phyloP scores from a whole-genome alignment of 1,140 invertebrate species.

The Drosophila tristis region DNA sequence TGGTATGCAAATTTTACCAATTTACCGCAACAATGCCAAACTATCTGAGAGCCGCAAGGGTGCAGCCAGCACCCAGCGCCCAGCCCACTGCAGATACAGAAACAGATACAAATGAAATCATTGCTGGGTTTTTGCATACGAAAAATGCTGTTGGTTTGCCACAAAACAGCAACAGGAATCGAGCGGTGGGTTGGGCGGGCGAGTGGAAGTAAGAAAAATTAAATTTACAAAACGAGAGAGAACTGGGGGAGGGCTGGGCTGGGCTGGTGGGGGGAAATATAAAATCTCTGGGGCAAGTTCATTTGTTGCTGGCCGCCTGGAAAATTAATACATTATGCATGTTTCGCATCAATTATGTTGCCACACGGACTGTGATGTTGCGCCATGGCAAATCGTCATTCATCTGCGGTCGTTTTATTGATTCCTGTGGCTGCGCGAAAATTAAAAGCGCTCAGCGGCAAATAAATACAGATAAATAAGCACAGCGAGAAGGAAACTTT shows the following conservation, averaged over 20 bases:
- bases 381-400: slow-evolving; percentile 19
- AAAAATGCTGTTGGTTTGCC: slow-evolving; percentile 67
- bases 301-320: slow-evolving; percentile 24
- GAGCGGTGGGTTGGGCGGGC: neutral
- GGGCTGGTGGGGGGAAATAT: too few relatives aligned
- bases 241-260: slow-evolving; percentile 22
- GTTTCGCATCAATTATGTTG: slow-evolving; percentile 32
- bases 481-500: slow-evolving; percentile 22
- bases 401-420: slow-evolving; percentile 48
- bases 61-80: neutral
- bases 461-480: slow-evolving; percentile 47
- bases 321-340: slow-evolving; percentile 51
- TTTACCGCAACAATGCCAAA: slow-evolving; percentile 78
- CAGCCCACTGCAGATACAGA: neutral
- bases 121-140: slow-evolving; percentile 62
- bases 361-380: slow-evolving; percentile 1
- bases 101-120: slow-evolving; percentile 33
- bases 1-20: slow-evolving; percentile 75
- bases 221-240: slow-evolving; percentile 59
- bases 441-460: slow-evolving; percentile 4
- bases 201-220: slow-evolving; percentile 48
- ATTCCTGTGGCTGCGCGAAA: slow-evolving; percentile 32
- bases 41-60: slow-evolving; percentile 42
- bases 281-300: slow-evolving; percentile 13
- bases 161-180: slow-evolving; percentile 46